These are phyloP conservation scores for Oeneis ivallda DNA, from an alignment of 2,888 invertebrate genomes.

Conservation along the genomic window DNA sequence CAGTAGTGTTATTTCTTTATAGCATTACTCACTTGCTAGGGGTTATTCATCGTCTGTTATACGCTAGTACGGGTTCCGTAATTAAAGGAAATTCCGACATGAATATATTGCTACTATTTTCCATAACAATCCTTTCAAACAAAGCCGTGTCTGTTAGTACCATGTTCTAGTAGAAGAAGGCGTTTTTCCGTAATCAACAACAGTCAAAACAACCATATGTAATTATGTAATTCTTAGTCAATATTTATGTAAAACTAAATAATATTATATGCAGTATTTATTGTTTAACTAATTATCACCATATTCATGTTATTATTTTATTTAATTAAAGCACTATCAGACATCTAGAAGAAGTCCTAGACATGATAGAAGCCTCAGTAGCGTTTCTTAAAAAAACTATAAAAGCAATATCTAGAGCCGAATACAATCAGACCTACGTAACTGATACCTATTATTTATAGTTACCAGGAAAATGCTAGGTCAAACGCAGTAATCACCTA, in stretches of 20 bases:
- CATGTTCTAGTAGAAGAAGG: neutral
- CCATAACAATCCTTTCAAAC: slow-evolving; percentile 10
- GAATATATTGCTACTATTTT: slow-evolving; percentile 29
- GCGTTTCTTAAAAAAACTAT: neutral
- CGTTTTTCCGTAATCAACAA: neutral
- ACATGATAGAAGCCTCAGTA: neutral
- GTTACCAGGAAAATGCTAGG: slow-evolving; percentile 5
- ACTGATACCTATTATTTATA: neutral
- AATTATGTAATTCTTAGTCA: neutral
- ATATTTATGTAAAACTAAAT: neutral
- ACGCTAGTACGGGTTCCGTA: slow-evolving; percentile 28
- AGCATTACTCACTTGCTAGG: slow-evolving; percentile 33
- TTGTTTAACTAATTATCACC: no score
- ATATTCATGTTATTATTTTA: neutral
- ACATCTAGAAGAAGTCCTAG: neutral
- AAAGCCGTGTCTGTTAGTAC: slow-evolving; percentile 13
- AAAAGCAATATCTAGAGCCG: no score
- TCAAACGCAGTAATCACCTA: slow-evolving; percentile 18
- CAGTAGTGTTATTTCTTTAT: slow-evolving; percentile 23
- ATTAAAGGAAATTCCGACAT: slow-evolving; percentile 37
- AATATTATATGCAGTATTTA: neutral
- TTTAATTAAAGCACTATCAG: neutral
- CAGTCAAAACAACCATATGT: neutral
- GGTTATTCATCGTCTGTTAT: slow-evolving; percentile 35
- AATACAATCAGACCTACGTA: neutral